phyloP scores from a whole-genome alignment of 2,797 vertebrate species.

The Pangasius krempfi region DNA sequence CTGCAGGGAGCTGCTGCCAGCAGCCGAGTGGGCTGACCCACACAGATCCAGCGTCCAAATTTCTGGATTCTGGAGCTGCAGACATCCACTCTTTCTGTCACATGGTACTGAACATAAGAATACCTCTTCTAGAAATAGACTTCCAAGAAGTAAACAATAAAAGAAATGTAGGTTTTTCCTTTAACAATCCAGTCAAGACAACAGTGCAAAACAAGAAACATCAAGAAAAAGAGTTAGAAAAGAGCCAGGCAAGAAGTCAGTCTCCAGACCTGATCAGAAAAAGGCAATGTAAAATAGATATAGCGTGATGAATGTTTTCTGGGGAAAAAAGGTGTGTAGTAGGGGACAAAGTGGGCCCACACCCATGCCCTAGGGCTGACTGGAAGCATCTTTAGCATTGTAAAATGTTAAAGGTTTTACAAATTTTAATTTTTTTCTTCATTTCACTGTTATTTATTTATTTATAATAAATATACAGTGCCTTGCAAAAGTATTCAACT shows the following conservation, averaged over 20 bases:
- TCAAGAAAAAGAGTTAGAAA: background rate
- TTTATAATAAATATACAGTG: too few species aligned
- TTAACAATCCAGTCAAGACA: background rate
- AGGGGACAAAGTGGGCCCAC: background rate
- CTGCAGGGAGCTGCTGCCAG: constrained; percentile 58
- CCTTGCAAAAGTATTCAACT: too few species aligned
- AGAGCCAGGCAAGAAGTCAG: background rate
- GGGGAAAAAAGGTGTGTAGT: background rate
- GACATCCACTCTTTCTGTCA: constrained; percentile 31
- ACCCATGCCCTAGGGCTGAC: background rate
- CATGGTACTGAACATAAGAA: constrained; percentile 45
- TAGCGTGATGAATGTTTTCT: background rate
- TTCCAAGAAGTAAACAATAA: background rate
- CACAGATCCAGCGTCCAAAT: constrained; percentile 23
- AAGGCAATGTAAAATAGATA: background rate
- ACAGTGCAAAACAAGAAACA: background rate
- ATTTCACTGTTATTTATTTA: too few species aligned
- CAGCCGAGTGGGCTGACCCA: constrained; percentile 15
- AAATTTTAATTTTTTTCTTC: too few species aligned
- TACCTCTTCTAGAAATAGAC: background rate
- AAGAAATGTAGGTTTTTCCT: background rate
- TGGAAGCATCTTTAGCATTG: background rate
- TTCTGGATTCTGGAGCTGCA: constrained; percentile 36
- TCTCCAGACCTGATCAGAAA: background rate
- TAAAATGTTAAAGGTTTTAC: background rate